These are phyloP conservation scores for Furcula furcula DNA, from an alignment of 2,888 invertebrate genomes.

Conservation along the genomic window DNA sequence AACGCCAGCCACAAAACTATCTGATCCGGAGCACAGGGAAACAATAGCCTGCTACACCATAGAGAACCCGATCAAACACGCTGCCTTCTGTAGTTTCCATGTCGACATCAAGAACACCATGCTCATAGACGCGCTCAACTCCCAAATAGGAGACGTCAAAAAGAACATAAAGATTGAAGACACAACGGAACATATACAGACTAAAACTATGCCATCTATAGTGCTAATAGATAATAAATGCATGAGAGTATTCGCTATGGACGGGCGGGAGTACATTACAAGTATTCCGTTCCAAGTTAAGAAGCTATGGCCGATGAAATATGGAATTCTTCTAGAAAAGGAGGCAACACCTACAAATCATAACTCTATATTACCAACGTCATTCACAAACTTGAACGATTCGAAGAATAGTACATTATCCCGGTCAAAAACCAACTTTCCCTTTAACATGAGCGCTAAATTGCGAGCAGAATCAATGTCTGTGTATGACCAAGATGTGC, in stretches of 20 bases:
- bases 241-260: conserved; percentile 88
- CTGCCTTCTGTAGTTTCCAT: conserved; percentile 86
- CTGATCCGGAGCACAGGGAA: conserved; percentile 76
- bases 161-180: conserved; percentile 74
- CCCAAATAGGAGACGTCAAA: conserved; percentile 72
- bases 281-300: conserved; percentile 91
- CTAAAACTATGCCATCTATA: conserved; percentile 84
- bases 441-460: conserved; percentile 64
- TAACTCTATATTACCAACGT: conserved; percentile 54
- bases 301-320: conserved; percentile 91
- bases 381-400: conserved; percentile 63
- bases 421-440: conserved; percentile 45
- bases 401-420: conserved; percentile 62
- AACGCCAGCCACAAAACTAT: conserved; percentile 71
- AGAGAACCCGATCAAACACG: conserved; percentile 91
- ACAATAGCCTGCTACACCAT: conserved; percentile 89
- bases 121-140: conserved; percentile 74
- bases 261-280: conserved; percentile 91
- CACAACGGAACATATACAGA: conserved; percentile 73
- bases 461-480: conserved; percentile 60
- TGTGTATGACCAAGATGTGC: conserved; percentile 69
- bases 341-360: conserved; percentile 66
- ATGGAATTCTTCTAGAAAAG: conserved; percentile 92
- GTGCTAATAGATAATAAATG: conserved; percentile 89
- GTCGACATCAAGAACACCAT: conserved; percentile 78